Evolutionary conservation across 2,797 vertebrate species (phyloP).

Genomic region (Acanthurus tractus): DNA sequence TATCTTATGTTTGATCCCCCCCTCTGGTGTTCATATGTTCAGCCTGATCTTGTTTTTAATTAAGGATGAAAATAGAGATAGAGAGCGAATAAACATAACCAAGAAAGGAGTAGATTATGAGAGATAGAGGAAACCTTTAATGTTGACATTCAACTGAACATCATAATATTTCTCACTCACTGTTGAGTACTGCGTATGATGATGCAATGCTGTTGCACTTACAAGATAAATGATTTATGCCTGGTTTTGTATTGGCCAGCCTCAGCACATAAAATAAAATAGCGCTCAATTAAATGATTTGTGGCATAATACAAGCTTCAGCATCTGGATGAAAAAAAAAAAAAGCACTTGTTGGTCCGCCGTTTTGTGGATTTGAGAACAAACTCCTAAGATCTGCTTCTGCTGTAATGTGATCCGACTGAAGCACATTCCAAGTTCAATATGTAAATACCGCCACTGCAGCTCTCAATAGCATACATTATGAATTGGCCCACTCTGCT

Average conservation of each 20-base stretch:
- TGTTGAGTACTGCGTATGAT: background rate
- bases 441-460: slow-evolving; percentile 42
- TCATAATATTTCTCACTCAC: slow-evolving; percentile 7
- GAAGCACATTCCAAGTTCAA: slow-evolving; percentile 45
- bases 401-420: slow-evolving; percentile 47
- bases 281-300: slow-evolving; percentile 30
- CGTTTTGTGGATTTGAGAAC: slow-evolving; percentile 39
- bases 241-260: slow-evolving; percentile 15
- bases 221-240: slow-evolving; percentile 37
- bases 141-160: background rate
- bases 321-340: background rate
- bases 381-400: slow-evolving; percentile 42
- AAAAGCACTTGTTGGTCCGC: slow-evolving; percentile 48
- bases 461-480: slow-evolving; percentile 43
- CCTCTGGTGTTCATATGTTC: slow-evolving; percentile 47
- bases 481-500: slow-evolving; percentile 44
- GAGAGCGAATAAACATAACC: slow-evolving; percentile 28
- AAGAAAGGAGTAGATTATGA: slow-evolving; percentile 26
- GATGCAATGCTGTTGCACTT: background rate
- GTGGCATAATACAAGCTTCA: slow-evolving; percentile 12
- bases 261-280: slow-evolving; percentile 7
- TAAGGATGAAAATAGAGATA: slow-evolving; percentile 43
- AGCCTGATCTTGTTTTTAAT: slow-evolving; percentile 59
- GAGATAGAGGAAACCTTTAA: background rate
- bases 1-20: slow-evolving; percentile 67